Conservation (phyloP, 2,888 invertebrate species). For the Arge pagana region DNA sequence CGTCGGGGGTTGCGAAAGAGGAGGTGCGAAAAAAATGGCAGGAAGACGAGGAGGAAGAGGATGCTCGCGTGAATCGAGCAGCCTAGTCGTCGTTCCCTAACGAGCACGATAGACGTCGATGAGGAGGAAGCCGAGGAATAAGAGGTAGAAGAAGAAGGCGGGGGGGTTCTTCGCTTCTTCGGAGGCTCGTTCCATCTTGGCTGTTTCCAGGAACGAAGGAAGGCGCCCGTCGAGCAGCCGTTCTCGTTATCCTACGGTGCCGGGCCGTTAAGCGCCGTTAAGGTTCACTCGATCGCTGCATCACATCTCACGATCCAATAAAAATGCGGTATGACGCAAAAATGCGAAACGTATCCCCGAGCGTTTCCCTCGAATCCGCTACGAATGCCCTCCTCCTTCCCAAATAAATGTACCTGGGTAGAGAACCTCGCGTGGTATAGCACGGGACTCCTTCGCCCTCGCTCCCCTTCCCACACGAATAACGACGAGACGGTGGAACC, state of each 20-base stretch:
- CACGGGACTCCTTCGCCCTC: no score
- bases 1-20: conserved; percentile 27
- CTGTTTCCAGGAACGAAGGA: conserved; percentile 28
- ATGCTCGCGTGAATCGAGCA: conserved; percentile 51
- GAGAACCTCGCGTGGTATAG: no score
- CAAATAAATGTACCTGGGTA: no score
- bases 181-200: no score
- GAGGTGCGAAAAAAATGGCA: conserved; percentile 23
- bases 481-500: no score
- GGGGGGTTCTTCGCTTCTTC: not conserved
- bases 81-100: no score
- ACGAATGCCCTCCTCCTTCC: no score
- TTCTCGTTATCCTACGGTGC: conserved; percentile 15
- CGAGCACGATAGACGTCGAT: no score
- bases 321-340: conserved; percentile 18
- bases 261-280: conserved; percentile 21
- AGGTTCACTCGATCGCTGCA: conserved; percentile 49
- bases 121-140: conserved; percentile 27
- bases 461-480: no score
- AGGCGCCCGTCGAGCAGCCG: conserved; percentile 7
- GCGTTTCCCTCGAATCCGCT: no score
- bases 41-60: conserved; percentile 31
- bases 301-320: conserved; percentile 41
- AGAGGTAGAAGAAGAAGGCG: not conserved
- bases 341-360: conserved; percentile 12